Percentiles rank a stretch among this genome's conserved stretches.
Evolutionary conservation across 2,797 vertebrate genomes (phyloP).

Genomic region (Betta splendens): DNA sequence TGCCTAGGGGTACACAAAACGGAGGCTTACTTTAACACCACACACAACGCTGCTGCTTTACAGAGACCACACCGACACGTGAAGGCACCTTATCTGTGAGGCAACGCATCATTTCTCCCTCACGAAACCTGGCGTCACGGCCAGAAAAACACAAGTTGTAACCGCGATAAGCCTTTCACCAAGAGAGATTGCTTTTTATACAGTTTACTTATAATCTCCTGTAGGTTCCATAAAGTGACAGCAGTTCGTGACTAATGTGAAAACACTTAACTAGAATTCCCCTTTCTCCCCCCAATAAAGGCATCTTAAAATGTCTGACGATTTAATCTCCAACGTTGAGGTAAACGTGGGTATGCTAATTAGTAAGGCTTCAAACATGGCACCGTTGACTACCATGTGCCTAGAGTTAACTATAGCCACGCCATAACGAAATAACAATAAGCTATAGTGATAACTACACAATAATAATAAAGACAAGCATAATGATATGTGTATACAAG

Average conservation of each 20-base stretch:
- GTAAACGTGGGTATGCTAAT: neutral
- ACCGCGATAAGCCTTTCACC: neutral
- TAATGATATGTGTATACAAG: neutral
- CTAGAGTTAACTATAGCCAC: no score
- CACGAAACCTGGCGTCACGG: constrained; percentile 4
- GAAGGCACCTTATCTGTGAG: neutral
- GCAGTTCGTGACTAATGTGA: no score
- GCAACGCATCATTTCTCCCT: constrained; percentile 4
- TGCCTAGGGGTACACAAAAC: constrained; percentile 75
- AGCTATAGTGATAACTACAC: fast-evolving
- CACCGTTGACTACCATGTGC: fast-evolving
- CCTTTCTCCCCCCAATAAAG: neutral
- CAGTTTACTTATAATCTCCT: no score
- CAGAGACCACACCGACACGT: neutral
- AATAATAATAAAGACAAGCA: no score
- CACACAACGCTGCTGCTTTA: neutral
- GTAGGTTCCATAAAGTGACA: neutral
- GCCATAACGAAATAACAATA: no score
- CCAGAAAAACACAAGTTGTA: neutral
- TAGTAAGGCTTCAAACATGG: constrained; percentile 1
- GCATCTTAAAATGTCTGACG: constrained; percentile 39
- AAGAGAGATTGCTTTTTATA: no score
- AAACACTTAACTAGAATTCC: fast-evolving
- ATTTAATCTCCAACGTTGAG: neutral
- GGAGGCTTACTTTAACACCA: neutral